Percentiles rank a stretch among this genome's conserved stretches.
These are phyloP conservation scores for Ceratosolen fusciceps DNA, from an alignment of 1,140 invertebrate genomes.

Conservation along the genomic window DNA sequence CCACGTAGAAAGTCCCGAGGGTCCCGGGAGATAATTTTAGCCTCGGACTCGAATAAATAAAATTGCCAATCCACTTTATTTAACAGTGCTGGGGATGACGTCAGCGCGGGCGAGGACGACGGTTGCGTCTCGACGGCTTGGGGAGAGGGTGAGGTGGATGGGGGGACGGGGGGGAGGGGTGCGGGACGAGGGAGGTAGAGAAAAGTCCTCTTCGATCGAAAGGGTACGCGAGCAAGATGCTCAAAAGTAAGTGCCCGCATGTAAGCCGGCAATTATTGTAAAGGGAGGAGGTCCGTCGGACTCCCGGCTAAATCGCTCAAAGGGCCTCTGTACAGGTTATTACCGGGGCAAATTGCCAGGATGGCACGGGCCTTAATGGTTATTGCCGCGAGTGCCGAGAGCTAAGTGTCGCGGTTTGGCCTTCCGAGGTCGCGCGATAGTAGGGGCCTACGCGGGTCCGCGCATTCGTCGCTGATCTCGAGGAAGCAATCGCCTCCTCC, in stretches of 20 bases:
- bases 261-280: conserved; percentile 18
- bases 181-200: no score
- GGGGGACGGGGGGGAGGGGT: no score
- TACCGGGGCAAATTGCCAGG: conserved; percentile 50
- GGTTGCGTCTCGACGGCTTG: no score
- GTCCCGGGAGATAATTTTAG: not conserved
- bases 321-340: conserved; percentile 53
- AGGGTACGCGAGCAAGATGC: conserved; percentile 1
- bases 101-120: not conserved
- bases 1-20: not conserved
- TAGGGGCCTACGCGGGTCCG: not conserved
- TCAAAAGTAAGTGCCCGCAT: conserved; percentile 26
- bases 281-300: not conserved
- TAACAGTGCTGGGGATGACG: not conserved
- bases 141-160: no score
- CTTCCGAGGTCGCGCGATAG: conserved; percentile 54
- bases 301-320: not conserved
- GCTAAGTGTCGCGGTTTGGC: conserved; percentile 49
- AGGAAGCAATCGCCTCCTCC: conserved; percentile 17
- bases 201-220: not conserved
- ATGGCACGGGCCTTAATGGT: conserved; percentile 50
- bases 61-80: conserved; percentile 3
- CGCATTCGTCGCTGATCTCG: not conserved
- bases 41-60: not conserved
- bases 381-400: conserved; percentile 53